Evolutionary conservation across 1,140 invertebrate genomes (phyloP).

Genomic region (Trichonephila clavipes): DNA sequence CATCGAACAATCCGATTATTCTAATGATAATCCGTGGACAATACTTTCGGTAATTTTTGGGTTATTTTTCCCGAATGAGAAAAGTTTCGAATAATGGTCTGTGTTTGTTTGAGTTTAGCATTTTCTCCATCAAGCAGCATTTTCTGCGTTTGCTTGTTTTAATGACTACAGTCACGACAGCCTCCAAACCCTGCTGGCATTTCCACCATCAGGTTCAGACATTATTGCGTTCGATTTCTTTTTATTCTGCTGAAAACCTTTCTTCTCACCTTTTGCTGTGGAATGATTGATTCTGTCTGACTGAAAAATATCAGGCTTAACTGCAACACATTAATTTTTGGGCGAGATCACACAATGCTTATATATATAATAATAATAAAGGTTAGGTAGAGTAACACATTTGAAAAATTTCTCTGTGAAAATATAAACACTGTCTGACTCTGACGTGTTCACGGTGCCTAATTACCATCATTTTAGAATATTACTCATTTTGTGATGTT

Average conservation of each 20-base stretch:
- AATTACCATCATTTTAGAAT: not conserved
- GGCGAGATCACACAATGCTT: not conserved
- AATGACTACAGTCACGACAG: slow-evolving; percentile 17
- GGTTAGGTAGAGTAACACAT: no score
- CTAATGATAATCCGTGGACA: slow-evolving; percentile 41
- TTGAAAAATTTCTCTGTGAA: no score
- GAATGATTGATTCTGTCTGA: not conserved
- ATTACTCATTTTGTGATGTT: not conserved
- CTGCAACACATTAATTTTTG: not conserved
- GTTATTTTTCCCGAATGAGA: slow-evolving; percentile 46
- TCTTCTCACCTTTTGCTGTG: not conserved
- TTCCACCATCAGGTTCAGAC: not conserved
- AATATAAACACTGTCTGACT: not conserved
- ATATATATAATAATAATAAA: no score
- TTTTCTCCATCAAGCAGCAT: slow-evolving; percentile 3
- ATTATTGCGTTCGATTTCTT: not conserved
- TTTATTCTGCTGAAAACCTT: not conserved
- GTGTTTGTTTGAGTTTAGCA: slow-evolving; percentile 41
- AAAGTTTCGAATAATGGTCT: slow-evolving; percentile 10
- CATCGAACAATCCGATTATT: slow-evolving; percentile 46
- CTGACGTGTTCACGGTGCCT: no score
- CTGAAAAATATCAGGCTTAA: not conserved
- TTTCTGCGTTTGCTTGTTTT: slow-evolving; percentile 3
- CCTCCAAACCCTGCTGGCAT: not conserved
- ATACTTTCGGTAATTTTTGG: slow-evolving; percentile 33